Evolutionary conservation across 2,888 invertebrate genomes (phyloP).

Genomic region (Flexamia atlantica): DNA sequence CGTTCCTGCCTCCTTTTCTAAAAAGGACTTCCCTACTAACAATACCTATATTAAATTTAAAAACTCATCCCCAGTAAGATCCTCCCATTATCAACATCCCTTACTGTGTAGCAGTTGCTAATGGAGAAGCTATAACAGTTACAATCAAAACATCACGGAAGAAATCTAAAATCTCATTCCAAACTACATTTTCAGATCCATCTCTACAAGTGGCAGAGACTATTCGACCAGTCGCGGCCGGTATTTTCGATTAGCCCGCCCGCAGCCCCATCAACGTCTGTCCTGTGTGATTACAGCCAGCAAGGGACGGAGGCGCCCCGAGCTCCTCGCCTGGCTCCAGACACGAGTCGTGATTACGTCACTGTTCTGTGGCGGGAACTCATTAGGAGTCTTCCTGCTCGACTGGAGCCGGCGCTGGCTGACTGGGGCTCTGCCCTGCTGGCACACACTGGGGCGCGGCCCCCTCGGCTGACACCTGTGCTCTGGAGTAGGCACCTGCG

Average conservation of each 20-base stretch:
- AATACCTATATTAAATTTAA: too few species aligned
- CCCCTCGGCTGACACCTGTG: slow-evolving; percentile 1
- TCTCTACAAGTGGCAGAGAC: too few species aligned
- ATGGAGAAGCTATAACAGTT: too few species aligned
- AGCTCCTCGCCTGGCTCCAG: slow-evolving; percentile 32
- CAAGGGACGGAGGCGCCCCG: neutral
- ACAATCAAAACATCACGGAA: too few species aligned
- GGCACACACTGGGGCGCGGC: neutral
- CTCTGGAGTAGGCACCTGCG: neutral
- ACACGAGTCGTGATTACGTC: slow-evolving; percentile 20
- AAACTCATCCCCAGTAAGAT: too few species aligned
- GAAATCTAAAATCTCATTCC: too few species aligned
- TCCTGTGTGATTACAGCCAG: slow-evolving; percentile 3
- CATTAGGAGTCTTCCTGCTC: slow-evolving; percentile 19
- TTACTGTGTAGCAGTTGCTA: too few species aligned
- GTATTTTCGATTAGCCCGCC: neutral
- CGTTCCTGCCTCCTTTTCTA: too few species aligned
- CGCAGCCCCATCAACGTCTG: too few species aligned
- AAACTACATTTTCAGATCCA: too few species aligned
- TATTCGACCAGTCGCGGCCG: neutral
- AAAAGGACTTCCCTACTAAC: too few species aligned
- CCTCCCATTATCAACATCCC: too few species aligned
- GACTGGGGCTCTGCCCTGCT: slow-evolving; percentile 6
- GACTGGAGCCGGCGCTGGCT: slow-evolving; percentile 3
- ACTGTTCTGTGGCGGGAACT: slow-evolving; percentile 20